Conservation (phyloP, 2,113 vertebrate species). For the Trinectes maculatus region DNA sequence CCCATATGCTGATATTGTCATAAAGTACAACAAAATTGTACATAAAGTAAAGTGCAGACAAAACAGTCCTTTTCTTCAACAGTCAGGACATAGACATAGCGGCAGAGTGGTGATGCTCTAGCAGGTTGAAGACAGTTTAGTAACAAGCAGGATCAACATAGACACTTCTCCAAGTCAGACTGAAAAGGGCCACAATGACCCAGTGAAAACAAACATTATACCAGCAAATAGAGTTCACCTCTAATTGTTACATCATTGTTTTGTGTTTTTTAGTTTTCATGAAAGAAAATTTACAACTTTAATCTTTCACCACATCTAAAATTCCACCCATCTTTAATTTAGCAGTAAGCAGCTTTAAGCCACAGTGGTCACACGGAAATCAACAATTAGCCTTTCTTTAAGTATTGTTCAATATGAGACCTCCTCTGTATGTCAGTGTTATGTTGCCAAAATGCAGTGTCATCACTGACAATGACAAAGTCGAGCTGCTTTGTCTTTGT, state of each 20-base stretch:
- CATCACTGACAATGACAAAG: constrained; percentile 1
- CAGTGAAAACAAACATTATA: not conserved
- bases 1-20: constrained; percentile 1
- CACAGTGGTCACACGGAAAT: not conserved
- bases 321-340: constrained; percentile 1
- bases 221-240: not conserved
- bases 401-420: no score
- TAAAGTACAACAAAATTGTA: not conserved
- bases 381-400: constrained; percentile 2
- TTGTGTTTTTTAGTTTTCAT: not conserved
- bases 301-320: not conserved
- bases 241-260: not conserved
- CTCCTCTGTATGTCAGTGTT: not conserved
- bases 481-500: not conserved
- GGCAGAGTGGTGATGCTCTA: not conserved
- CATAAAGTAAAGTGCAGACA: constrained; percentile 38
- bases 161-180: not conserved
- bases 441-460: not conserved
- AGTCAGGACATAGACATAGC: constrained; percentile 22
- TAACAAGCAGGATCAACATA: not conserved
- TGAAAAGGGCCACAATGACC: not conserved
- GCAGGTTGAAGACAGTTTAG: not conserved
- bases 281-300: not conserved
- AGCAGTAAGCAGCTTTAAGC: constrained; percentile 19
- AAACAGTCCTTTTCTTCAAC: constrained; percentile 6